Base-by-base conservation (phyloP, 2,113 vertebrate genomes). In the Phylloscopus trochilus region DNA sequence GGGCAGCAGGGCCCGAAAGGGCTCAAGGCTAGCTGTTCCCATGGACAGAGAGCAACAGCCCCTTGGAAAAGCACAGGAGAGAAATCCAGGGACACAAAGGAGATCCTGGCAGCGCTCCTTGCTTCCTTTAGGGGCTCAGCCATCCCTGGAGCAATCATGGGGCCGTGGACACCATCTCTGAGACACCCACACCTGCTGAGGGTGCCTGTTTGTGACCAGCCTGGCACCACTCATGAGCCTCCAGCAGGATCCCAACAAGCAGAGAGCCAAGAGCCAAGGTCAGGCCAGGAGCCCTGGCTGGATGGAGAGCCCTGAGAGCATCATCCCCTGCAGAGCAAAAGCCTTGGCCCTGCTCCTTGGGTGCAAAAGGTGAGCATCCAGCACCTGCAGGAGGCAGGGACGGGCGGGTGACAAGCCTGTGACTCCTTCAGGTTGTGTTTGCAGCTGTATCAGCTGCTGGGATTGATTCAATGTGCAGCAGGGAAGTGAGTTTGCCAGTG, bases 71-170 rank as follows among this genome's bases (percentile, higher is more conserved):
- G 30, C 35, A 72, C 27, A 67, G 53, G 67, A 67, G 27, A 79
- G 15, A 78, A 82, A 75, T 26, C 7, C 24, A 52, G 23, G 43
- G 28, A 35, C 8, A 43, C 8, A 59, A n/a, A 51, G 44, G 51
- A 37, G 23, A 49, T 30, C 58, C 44, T 18, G 14, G 28, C 2
- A 1, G 3, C 33, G 62, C 13, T 39, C 64, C 20, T 77, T 53
- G 7, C 6, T 73, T 68, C 12, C 19, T 87, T 53, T 37, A 58
- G 18, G 49, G 41, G 15, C 18, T 56, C 1, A 0, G 5, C 13
- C 19, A 8, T 24, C 14, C 27, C 33, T 10, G 6, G 22, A 78
- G 15, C 15, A 77, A 41, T 21, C 20, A 18, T 8, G 33, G 53
- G 64, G 46, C 49, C 8, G 1, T 7, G 33, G 31, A 15, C 41